These are phyloP conservation scores for Panagrolaimus sp. DNA, from an alignment of 1,140 invertebrate species.

Conservation along the genomic window DNA sequence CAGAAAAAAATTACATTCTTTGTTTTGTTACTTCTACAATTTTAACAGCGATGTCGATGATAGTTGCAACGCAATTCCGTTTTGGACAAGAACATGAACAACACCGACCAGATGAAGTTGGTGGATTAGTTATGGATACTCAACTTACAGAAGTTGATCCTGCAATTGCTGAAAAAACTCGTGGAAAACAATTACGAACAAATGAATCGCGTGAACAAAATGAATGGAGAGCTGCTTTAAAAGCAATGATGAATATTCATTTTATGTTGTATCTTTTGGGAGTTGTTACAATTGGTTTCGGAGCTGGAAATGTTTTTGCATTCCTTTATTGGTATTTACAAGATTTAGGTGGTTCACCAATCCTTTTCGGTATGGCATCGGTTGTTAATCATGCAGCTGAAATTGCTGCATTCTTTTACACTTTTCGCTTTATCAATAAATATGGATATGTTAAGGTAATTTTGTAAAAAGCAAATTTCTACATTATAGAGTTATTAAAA, in stretches of 20 bases:
- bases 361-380: slow-evolving; percentile 91
- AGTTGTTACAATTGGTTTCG: slow-evolving; percentile 97
- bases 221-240: slow-evolving; percentile 73
- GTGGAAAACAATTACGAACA: slow-evolving; percentile 46
- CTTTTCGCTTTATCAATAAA: slow-evolving; percentile 83
- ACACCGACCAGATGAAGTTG: slow-evolving; percentile 46
- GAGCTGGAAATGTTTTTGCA: slow-evolving; percentile 96
- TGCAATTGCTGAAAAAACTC: slow-evolving; percentile 54
- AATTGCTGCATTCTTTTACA: slow-evolving; percentile 96
- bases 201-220: not conserved
- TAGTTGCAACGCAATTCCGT: slow-evolving; percentile 71
- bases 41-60: slow-evolving; percentile 73
- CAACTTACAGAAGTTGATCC: slow-evolving; percentile 55
- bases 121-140: slow-evolving; percentile 58
- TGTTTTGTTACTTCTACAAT: slow-evolving; percentile 91
- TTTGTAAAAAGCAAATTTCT: not conserved
- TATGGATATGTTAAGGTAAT: slow-evolving; percentile 83
- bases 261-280: slow-evolving; percentile 88
- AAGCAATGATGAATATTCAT: slow-evolving; percentile 79
- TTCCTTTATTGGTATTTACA: slow-evolving; percentile 98
- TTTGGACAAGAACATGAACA: slow-evolving; percentile 58
- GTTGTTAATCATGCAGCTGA: slow-evolving; percentile 98
- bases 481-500: not conserved
- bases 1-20: slow-evolving; percentile 94
- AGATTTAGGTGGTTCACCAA: slow-evolving; percentile 90